These are phyloP conservation scores for Falco concolor DNA, from an alignment of 2,797 vertebrate species.

Conservation along the genomic window DNA sequence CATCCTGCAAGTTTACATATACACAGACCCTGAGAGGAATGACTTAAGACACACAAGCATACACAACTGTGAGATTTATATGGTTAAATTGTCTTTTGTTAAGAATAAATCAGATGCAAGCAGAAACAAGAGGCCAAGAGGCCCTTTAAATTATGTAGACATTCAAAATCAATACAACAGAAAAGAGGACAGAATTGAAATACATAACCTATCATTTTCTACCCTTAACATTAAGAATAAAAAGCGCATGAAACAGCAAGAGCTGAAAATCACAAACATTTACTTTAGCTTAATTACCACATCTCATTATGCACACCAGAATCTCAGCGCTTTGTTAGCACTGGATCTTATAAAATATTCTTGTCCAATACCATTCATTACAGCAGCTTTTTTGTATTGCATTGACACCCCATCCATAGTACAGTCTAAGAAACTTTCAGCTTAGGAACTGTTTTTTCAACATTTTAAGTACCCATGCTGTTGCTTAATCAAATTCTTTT, in stretches of 20 bases:
- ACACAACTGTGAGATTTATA: neutral
- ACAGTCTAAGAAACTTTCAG: neutral
- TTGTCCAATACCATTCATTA: neutral
- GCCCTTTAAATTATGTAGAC: neutral
- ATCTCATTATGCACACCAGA: neutral
- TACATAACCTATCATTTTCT: neutral
- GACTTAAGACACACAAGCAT: neutral
- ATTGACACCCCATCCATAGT: neutral
- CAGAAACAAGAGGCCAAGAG: neutral
- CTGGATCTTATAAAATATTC: neutral
- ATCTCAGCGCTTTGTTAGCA: neutral
- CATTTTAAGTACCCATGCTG: neutral
- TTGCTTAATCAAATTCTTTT: neutral
- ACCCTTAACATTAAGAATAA: neutral
- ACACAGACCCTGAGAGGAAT: neutral
- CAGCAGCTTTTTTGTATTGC: neutral
- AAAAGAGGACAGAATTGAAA: neutral
- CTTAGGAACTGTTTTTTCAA: neutral
- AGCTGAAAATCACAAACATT: neutral
- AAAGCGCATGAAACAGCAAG: neutral
- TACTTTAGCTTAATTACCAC: neutral
- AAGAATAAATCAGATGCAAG: neutral
- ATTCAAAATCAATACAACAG: neutral
- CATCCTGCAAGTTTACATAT: neutral
- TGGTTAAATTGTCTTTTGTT: neutral